A percentile compares a stretch with the other conserved stretches of the same genome.
Conservation (phyloP, 1,140 invertebrate genomes). For the Drosophila kikkawai region DNA sequence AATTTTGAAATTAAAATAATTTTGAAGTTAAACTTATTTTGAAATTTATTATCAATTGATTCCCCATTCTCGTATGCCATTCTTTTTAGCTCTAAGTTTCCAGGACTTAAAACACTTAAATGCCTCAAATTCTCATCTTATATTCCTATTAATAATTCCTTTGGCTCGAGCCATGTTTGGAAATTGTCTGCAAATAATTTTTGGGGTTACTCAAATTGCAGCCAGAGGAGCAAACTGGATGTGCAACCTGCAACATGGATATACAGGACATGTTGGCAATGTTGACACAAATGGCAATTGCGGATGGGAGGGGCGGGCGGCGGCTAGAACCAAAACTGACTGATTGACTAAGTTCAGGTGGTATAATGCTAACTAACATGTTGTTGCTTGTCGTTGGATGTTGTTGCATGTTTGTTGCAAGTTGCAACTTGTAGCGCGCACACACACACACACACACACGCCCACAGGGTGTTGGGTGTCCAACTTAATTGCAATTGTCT, state of each 20-base stretch:
- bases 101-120: background rate
- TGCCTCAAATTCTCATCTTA: background rate
- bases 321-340: constrained; percentile 42
- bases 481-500: constrained; percentile 80
- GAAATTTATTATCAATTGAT: background rate
- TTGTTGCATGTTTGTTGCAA: constrained; percentile 13
- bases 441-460: background rate
- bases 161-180: background rate
- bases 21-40: background rate
- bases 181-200: constrained; percentile 19
- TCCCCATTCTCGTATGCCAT: no score
- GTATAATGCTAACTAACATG: constrained; percentile 54
- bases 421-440: constrained; percentile 43
- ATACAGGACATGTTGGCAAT: constrained; percentile 51
- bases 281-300: constrained; percentile 51
- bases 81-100: background rate
- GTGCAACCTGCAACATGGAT: constrained; percentile 16
- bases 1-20: no score
- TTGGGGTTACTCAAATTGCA: constrained; percentile 4
- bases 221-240: background rate
- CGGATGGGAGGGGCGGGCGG: background rate
- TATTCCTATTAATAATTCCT: constrained; percentile 17
- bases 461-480: constrained; percentile 3
- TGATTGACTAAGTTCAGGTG: constrained; percentile 72
- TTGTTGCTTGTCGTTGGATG: constrained; percentile 28